A percentile compares a stretch with the other conserved stretches of the same genome.
Evolutionary conservation across 2,888 invertebrate species (phyloP).

Genomic region (Nineta flava): DNA sequence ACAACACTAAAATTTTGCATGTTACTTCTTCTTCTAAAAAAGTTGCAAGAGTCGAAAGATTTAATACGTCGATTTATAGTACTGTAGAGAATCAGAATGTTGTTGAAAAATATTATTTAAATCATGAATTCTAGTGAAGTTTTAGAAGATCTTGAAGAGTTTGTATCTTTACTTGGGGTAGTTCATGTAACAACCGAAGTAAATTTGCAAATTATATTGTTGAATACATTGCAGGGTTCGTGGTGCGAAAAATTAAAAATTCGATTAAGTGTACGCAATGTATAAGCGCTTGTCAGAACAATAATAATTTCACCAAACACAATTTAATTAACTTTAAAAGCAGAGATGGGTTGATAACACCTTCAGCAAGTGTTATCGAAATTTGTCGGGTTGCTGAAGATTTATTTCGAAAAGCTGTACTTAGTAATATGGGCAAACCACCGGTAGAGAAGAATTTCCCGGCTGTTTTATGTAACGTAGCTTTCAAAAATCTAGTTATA

Average conservation of each 20-base stretch:
- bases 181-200: background rate
- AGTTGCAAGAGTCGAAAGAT: background rate
- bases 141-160: background rate
- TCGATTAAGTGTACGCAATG: background rate
- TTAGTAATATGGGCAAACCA: background rate
- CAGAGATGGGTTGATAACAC: background rate
- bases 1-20: background rate
- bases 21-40: background rate
- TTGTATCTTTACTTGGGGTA: background rate
- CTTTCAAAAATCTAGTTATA: background rate
- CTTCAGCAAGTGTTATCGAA: background rate
- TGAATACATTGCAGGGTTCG: background rate
- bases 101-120: background rate
- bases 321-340: background rate
- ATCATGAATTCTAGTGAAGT: no score
- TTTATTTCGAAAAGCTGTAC: background rate
- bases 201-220: background rate
- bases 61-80: background rate
- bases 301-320: background rate
- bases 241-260: background rate
- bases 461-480: background rate
- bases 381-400: background rate
- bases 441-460: background rate
- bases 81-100: background rate
- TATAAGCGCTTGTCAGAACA: background rate